A percentile compares a stretch with the other conserved stretches of the same genome.
Conservation (phyloP, 2,888 invertebrate species). For the Synanthedon formicaeformis region DNA sequence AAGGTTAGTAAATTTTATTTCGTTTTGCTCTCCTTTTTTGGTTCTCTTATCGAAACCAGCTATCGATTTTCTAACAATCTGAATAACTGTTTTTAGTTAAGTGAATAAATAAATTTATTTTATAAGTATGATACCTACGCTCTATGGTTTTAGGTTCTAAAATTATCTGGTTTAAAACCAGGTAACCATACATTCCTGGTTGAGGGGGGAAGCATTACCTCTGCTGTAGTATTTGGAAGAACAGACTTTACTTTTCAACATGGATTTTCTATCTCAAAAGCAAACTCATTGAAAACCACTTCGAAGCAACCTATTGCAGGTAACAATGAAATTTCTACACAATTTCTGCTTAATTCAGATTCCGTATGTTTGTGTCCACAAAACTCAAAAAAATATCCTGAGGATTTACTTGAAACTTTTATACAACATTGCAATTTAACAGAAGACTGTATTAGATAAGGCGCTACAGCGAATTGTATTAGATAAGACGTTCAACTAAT, state of each 20-base stretch:
- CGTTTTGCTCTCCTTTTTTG: not conserved
- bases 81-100: too few relatives aligned
- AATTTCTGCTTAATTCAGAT: not conserved
- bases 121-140: too few relatives aligned
- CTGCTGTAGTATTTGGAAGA: conserved; percentile 4
- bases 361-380: too few relatives aligned
- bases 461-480: too few relatives aligned
- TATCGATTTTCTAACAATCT: too few relatives aligned
- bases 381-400: too few relatives aligned
- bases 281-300: not conserved
- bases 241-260: conserved; percentile 6
- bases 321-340: not conserved
- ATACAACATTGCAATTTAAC: too few relatives aligned
- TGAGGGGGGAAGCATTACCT: not conserved
- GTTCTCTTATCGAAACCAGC: too few relatives aligned
- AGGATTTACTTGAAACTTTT: too few relatives aligned
- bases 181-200: not conserved
- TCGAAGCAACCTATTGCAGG: conserved; percentile 1
- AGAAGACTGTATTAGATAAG: too few relatives aligned
- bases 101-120: too few relatives aligned
- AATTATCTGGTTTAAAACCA: not conserved
- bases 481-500: not conserved
- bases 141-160: not conserved
- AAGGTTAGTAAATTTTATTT: not conserved
- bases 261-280: conserved; percentile 3